Evolutionary conservation across 2,888 invertebrate species (phyloP), one percentile per base, ranked within the genome.

Genomic region (Cantharis flavilabris): DNA sequence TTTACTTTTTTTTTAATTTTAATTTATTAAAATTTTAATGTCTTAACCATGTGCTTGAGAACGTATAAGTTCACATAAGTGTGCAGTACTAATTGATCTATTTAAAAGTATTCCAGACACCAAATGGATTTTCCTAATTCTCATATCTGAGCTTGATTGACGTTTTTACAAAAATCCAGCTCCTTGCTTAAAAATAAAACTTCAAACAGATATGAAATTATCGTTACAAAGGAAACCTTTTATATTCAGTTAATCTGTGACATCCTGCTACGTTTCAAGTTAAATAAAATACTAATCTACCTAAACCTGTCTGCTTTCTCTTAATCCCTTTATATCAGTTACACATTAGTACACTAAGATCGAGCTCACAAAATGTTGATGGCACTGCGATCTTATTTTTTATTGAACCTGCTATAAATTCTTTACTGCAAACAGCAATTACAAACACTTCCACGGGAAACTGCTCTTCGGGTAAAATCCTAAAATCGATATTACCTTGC

Each of bases 401-500:
- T n/a, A 49, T 49, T 49, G 26, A 9, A 26, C 26, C 9, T 9
- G 26, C 26, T 26, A 9, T 26, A 26, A 26, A 26, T 26, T 7
- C 9, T 9, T 26, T 26, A 26, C 1, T 9, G 9, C 26, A 1
- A 26, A 9, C 26, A 26, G 4, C 26, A 26, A 26, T 26, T 33
- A 33, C 33, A 49, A 49, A 49, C n/a, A n/a, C n/a, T 49, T 13
- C 13, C n/a, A 49, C 49, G 5, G n/a, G 4, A 49, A 49, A 49
- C 7, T 49, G n/a, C 7, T n/a, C 5, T 49, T 9, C 9, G n/a
- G 7, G n/a, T 49, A 5, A 49, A 49, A n/a, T 49, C 0, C 49
- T 49, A n/a, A 49, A 81, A 80, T 81, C 81, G 76, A 80, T 77
- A 81, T 80, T 82, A 82, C 84, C 84, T 84, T 84, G 85, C 85